A percentile compares a stretch with the other conserved stretches of the same genome.
phyloP scores from a whole-genome alignment of 1,140 invertebrate species.

The Dendrolimus punctatus region DNA sequence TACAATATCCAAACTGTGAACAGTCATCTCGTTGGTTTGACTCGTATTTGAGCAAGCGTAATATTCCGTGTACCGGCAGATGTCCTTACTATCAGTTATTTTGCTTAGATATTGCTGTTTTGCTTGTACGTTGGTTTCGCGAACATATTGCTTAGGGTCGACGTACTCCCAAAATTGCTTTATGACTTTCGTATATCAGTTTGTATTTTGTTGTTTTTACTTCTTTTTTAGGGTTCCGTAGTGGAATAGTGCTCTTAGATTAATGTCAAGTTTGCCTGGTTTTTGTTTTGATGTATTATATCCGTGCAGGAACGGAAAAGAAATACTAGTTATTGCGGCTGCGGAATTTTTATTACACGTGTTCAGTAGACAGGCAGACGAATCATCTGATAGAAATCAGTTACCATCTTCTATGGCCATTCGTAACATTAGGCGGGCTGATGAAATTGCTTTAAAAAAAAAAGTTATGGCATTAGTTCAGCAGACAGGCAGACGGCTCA shows the following conservation, averaged over 20 bases:
- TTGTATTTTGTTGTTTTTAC: neutral
- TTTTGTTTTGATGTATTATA: too few species aligned
- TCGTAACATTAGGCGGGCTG: too few species aligned
- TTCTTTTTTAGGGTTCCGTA: neutral
- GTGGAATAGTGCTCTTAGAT: neutral
- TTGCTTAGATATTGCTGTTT: conserved; percentile 5
- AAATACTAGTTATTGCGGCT: too few species aligned
- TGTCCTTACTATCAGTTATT: conserved; percentile 8
- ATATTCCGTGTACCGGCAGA: conserved; percentile 4
- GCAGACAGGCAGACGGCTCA: too few species aligned
- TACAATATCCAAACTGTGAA: too few species aligned
- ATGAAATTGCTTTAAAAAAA: too few species aligned
- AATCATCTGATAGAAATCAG: too few species aligned
- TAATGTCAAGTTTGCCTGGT: neutral
- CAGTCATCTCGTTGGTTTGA: neutral
- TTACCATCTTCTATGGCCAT: too few species aligned
- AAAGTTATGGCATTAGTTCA: too few species aligned
- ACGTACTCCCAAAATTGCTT: neutral
- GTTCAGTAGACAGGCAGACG: too few species aligned
- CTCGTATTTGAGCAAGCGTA: conserved; percentile 2
- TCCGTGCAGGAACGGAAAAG: too few species aligned
- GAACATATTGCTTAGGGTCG: conserved; percentile 1
- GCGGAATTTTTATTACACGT: too few species aligned
- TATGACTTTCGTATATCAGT: neutral
- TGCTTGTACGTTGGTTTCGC: conserved; percentile 4